phyloP scores from a whole-genome alignment of 2,113 vertebrate species.

The Carassius gibelio region DNA sequence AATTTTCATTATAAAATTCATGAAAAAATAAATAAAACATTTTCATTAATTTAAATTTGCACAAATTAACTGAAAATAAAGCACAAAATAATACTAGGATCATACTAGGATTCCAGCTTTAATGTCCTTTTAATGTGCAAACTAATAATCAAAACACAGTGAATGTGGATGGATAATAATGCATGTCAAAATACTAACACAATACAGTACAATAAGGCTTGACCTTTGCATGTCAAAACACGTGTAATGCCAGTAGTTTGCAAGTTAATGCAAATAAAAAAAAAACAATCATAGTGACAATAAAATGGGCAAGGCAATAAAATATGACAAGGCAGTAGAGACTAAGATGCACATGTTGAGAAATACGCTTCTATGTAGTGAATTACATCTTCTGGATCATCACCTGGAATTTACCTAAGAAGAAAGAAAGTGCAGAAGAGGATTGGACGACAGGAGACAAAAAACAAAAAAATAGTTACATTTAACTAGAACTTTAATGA shows the following conservation, averaged over 20 bases:
- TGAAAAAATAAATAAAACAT: too few relatives aligned
- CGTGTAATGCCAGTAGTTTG: conserved; percentile 27
- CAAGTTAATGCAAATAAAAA: conserved; percentile 18
- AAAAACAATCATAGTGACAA: neutral
- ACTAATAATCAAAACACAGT: neutral
- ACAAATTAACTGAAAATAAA: too few relatives aligned
- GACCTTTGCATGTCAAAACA: conserved; percentile 22
- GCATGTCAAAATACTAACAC: conserved; percentile 16
- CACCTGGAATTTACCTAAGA: conserved; percentile 95
- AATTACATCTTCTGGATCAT: conserved; percentile 95
- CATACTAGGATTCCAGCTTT: conserved; percentile 2
- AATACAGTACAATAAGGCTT: conserved; percentile 36
- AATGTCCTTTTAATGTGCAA: conserved; percentile 11
- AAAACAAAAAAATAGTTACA: neutral
- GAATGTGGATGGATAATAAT: neutral
- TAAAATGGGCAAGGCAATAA: conserved; percentile 32
- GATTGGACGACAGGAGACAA: neutral
- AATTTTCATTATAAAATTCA: too few relatives aligned
- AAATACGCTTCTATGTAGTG: conserved; percentile 24
- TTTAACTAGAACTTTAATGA: neutral
- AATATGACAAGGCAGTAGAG: conserved; percentile 29
- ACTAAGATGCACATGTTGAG: conserved; percentile 25
- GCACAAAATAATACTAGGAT: neutral
- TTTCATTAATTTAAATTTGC: too few relatives aligned
- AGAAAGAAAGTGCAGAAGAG: neutral